phyloP scores from a whole-genome alignment of 2,888 invertebrate genomes.

The Linnaemya vulpina region DNA sequence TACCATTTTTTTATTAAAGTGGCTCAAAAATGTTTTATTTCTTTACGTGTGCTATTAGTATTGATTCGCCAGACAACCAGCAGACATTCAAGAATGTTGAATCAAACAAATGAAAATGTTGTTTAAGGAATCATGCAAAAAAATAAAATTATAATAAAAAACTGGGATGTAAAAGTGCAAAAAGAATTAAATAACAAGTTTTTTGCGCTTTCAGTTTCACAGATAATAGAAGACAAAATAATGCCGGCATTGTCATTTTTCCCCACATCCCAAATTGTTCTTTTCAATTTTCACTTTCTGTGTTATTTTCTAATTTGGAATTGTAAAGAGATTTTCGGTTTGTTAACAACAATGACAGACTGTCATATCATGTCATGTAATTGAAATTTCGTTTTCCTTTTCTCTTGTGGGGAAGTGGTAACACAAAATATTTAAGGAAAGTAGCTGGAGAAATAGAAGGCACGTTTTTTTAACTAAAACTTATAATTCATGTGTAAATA shows the following conservation, averaged over 20 bases:
- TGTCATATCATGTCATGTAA: conserved; percentile 39
- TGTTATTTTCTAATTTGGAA: background rate
- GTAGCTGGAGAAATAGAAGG: conserved; percentile 4
- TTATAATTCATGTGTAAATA: too few species aligned
- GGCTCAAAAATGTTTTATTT: background rate
- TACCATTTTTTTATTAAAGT: background rate
- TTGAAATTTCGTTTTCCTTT: conserved; percentile 35
- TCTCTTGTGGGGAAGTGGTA: background rate
- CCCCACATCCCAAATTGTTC: background rate
- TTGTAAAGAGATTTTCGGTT: background rate
- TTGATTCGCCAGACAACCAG: conserved; percentile 23
- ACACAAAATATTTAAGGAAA: conserved; percentile 23
- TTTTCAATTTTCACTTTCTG: background rate
- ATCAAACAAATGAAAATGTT: conserved; percentile 19
- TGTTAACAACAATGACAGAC: conserved; percentile 13
- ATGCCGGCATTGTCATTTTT: background rate
- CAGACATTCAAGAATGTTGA: conserved; percentile 51
- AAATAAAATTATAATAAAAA: too few species aligned
- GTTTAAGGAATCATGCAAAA: conserved; percentile 17
- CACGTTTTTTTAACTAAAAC: conserved; percentile 51
- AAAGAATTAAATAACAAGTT: conserved; percentile 4
- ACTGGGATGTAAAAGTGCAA: conserved; percentile 19
- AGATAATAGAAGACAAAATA: background rate
- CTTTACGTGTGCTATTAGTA: background rate
- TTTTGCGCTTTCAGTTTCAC: background rate